Base-by-base conservation (phyloP, 2,797 vertebrate genomes). In the Tenualosa thibaudeaui region DNA sequence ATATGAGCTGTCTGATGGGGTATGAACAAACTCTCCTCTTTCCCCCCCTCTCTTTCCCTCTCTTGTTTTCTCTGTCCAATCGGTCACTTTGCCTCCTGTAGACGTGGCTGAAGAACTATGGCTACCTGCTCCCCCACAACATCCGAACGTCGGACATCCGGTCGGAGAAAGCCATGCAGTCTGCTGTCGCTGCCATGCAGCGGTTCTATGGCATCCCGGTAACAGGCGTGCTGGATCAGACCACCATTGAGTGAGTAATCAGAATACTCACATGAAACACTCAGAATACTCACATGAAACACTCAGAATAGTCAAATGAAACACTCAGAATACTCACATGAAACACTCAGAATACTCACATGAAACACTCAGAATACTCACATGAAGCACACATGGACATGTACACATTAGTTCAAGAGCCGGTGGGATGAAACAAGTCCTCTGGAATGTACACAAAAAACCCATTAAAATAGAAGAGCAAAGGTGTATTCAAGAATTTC, bases 191-290 rank as follows among this genome's bases (percentile, higher is more conserved):
- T 83, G 95, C 97, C 88, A 98, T 98, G 97, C 97, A 98, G 93
- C 96, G 96, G 78, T 98, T 98, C 92, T 98, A 98, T 6, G 96
- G 97, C 53, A 97, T 98, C 82, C 97, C 97, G 0, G 96, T 98
- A 90, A 98, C 97, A 0, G 97, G 97, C 83, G 88, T 96, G 40
- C 95, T 98, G 93, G 97, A 98, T 88, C 93, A 97, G 90, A 97
- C 94, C 15, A 98, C 97, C 0, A 95, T 97, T 81, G 96, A 97
- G 97, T 98, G 92, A 97, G 97, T 91, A 82, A n/a, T 46, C 10
- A 15, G 15, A 71, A 37, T 12, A 31, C 50, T 24, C 60, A 60
- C 58, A 60, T 60, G 46, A 46, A 46, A 46, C 7, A 31, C 31
- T 31, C 31, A 31, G 31, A 31, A 1, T 31, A 31, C 31, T 31